These are phyloP conservation scores for Sinodicranocentrus sp. DNA, from an alignment of 2,888 invertebrate species.

Conservation along the genomic window DNA sequence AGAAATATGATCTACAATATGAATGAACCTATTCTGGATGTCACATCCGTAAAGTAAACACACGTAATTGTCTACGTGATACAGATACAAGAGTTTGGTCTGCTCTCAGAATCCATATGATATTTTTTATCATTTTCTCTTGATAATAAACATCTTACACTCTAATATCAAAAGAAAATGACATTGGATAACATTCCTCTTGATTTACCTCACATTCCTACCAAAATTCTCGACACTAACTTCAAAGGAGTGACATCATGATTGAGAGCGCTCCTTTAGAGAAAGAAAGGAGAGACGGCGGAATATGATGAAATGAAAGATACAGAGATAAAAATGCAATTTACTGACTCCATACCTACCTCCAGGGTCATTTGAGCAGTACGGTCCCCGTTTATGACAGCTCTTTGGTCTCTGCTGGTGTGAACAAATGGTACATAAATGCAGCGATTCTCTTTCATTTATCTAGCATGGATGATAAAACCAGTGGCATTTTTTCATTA, in stretches of 20 bases:
- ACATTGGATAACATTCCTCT: too few relatives aligned
- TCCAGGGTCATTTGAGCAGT: neutral
- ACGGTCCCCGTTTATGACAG: neutral
- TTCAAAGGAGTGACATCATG: slow-evolving; percentile 4
- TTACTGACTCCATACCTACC: slow-evolving; percentile 19
- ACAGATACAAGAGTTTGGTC: too few relatives aligned
- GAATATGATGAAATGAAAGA: neutral
- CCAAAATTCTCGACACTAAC: too few relatives aligned
- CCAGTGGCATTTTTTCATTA: slow-evolving; percentile 7
- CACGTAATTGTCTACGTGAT: too few relatives aligned
- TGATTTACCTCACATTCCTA: too few relatives aligned
- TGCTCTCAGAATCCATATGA: too few relatives aligned
- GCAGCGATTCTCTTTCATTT: neutral
- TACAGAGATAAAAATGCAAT: slow-evolving; percentile 12
- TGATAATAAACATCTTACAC: too few relatives aligned
- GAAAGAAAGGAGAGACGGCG: neutral
- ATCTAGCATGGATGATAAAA: neutral
- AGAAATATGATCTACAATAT: too few relatives aligned
- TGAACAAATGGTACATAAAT: slow-evolving; percentile 7
- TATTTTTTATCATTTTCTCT: too few relatives aligned
- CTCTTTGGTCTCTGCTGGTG: neutral
- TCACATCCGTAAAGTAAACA: too few relatives aligned
- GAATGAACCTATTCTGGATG: too few relatives aligned
- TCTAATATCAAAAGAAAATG: too few relatives aligned
- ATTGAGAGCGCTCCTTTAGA: neutral